Conservation (phyloP, 1,140 invertebrate species). For the Solenopsis invicta region DNA sequence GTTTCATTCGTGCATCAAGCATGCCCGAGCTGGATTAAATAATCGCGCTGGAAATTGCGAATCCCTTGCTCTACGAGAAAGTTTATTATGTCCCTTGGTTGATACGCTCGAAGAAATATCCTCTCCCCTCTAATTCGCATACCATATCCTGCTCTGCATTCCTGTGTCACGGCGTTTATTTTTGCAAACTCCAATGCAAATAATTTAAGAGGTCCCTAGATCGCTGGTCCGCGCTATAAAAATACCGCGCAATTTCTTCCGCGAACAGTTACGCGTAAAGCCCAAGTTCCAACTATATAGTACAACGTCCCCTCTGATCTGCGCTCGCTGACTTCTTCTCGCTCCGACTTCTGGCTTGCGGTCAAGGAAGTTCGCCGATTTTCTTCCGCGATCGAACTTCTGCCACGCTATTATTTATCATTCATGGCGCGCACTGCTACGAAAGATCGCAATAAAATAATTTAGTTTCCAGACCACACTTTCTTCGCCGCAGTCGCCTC, state of each 20-base stretch:
- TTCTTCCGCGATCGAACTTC: constrained; percentile 22
- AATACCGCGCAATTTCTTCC: background rate
- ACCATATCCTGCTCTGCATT: background rate
- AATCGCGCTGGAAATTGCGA: background rate
- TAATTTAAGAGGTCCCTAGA: background rate
- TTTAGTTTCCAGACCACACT: constrained; percentile 42
- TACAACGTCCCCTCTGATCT: constrained; percentile 19
- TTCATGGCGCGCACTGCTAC: background rate
- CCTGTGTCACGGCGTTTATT: background rate
- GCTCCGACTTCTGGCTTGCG: background rate
- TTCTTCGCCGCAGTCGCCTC: constrained; percentile 34
- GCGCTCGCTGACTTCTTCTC: background rate
- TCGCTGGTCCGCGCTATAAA: background rate
- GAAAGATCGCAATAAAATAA: constrained; percentile 39
- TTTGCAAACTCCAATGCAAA: background rate
- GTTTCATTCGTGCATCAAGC: constrained; percentile 3
- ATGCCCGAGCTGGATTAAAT: constrained; percentile 4
- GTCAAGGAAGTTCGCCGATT: constrained; percentile 45
- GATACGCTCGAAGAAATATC: background rate
- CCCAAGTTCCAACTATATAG: background rate
- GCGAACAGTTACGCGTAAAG: constrained; percentile 17
- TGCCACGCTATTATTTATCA: constrained; percentile 56
- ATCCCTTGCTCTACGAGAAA: background rate
- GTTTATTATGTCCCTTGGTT: background rate
- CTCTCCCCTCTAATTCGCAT: no score